These are phyloP conservation scores for Coryphaenoides rupestris DNA, from an alignment of 2,113 vertebrate genomes.

Conservation along the genomic window DNA sequence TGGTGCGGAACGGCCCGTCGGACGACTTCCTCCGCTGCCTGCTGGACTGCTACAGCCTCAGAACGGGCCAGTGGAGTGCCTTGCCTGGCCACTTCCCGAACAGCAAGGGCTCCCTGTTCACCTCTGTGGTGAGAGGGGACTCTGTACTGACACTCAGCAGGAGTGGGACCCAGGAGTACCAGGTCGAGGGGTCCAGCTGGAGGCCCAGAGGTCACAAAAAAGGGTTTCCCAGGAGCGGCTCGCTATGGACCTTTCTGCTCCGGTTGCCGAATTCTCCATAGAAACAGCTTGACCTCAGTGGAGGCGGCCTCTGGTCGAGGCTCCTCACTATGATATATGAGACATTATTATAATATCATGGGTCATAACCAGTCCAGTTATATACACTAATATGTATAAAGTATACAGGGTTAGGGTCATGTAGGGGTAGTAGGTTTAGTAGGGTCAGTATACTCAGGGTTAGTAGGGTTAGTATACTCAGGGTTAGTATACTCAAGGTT, in stretches of 20 bases:
- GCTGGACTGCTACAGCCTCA: constrained; percentile 85
- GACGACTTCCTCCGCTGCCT: constrained; percentile 86
- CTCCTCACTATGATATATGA: too few species aligned
- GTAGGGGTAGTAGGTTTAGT: too few species aligned
- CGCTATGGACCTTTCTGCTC: constrained; percentile 85
- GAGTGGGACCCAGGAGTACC: constrained; percentile 76
- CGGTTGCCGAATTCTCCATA: constrained; percentile 58
- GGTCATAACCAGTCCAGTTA: too few species aligned
- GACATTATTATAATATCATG: too few species aligned
- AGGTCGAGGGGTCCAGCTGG: constrained; percentile 75
- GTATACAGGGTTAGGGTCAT: too few species aligned
- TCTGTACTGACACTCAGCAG: constrained; percentile 84
- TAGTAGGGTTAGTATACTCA: too few species aligned
- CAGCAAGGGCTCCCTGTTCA: constrained; percentile 88
- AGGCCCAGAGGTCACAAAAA: constrained; percentile 75
- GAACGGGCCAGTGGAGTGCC: constrained; percentile 79
- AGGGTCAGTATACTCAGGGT: too few species aligned
- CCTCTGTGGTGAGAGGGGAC: constrained; percentile 76
- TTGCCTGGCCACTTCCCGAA: constrained; percentile 85
- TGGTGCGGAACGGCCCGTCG: constrained; percentile 85
- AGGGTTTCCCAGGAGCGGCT: constrained; percentile 83
- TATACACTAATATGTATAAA: too few species aligned
- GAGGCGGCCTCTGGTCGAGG: too few species aligned
- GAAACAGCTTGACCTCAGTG: too few species aligned
- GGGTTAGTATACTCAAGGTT: too few species aligned